Evolutionary conservation across 1,140 invertebrate genomes (phyloP).

Genomic region (Amyelois transitella): DNA sequence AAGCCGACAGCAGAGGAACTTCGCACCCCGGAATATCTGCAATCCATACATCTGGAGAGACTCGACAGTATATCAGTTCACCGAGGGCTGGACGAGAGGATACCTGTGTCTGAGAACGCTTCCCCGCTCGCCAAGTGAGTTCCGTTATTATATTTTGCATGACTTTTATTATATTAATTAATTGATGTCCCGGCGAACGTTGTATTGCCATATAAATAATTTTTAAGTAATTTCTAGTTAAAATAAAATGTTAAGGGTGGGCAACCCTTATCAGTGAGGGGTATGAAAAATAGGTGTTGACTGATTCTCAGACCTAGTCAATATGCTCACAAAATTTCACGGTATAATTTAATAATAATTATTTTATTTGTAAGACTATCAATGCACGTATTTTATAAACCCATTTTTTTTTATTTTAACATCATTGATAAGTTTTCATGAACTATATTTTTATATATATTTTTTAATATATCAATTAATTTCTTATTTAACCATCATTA

Average conservation of each 20-base stretch:
- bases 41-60: slow-evolving; percentile 67
- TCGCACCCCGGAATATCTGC: slow-evolving; percentile 78
- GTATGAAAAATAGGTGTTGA: too few relatives aligned
- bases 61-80: slow-evolving; percentile 81
- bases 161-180: slow-evolving; percentile 7
- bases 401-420: neutral
- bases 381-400: neutral
- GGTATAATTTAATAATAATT: neutral
- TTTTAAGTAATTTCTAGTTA: too few relatives aligned
- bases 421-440: too few relatives aligned
- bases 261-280: too few relatives aligned
- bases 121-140: slow-evolving; percentile 51
- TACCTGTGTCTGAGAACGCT: slow-evolving; percentile 36
- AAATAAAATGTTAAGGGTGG: too few relatives aligned
- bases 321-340: neutral
- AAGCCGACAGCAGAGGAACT: slow-evolving; percentile 80
- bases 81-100: slow-evolving; percentile 80
- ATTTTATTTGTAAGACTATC: neutral
- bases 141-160: neutral
- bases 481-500: too few relatives aligned
- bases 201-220: too few relatives aligned
- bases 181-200: slow-evolving; percentile 4
- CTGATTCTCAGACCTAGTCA: too few relatives aligned
- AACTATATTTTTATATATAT: too few relatives aligned
- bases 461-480: too few relatives aligned